These are phyloP conservation scores for Mystacides longicornis DNA, from an alignment of 2,888 invertebrate genomes.

Conservation along the genomic window DNA sequence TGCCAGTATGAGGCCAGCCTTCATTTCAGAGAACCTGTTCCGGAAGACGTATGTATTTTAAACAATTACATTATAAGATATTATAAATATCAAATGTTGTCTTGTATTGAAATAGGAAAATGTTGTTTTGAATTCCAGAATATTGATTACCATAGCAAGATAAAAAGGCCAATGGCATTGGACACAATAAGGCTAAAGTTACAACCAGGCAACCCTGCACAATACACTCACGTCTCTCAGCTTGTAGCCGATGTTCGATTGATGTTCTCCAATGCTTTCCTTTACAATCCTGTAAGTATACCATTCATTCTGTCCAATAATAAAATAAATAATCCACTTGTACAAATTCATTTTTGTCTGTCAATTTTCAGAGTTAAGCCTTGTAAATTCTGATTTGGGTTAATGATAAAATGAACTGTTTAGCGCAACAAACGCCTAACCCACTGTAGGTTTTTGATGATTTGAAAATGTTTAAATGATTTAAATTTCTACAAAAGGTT, in stretches of 20 bases:
- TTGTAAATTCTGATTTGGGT: no score
- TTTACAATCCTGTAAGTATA: conserved; percentile 74
- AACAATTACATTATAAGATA: not conserved
- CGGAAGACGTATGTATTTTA: conserved; percentile 52
- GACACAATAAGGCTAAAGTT: conserved; percentile 75
- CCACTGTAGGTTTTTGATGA: no score
- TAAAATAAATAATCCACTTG: not conserved
- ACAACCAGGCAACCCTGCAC: conserved; percentile 61
- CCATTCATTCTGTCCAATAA: no score
- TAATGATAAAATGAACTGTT: no score
- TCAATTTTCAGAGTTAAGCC: no score
- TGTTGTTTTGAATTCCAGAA: conserved; percentile 39
- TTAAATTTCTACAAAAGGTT: no score
- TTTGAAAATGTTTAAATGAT: no score
- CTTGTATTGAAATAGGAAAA: conserved; percentile 25
- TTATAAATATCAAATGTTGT: not conserved
- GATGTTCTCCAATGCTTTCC: conserved; percentile 82
- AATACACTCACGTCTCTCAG: conserved; percentile 67
- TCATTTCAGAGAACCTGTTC: conserved; percentile 80
- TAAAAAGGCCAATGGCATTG: conserved; percentile 76
- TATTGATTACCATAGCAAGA: conserved; percentile 60
- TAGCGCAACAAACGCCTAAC: no score
- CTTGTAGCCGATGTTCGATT: conserved; percentile 75
- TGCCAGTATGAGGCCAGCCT: conserved; percentile 86
- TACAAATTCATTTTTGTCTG: no score